A percentile compares a stretch with the other conserved stretches of the same genome.
Evolutionary conservation across 2,888 invertebrate genomes (phyloP).

Genomic region (Drymonia ruficornis): DNA sequence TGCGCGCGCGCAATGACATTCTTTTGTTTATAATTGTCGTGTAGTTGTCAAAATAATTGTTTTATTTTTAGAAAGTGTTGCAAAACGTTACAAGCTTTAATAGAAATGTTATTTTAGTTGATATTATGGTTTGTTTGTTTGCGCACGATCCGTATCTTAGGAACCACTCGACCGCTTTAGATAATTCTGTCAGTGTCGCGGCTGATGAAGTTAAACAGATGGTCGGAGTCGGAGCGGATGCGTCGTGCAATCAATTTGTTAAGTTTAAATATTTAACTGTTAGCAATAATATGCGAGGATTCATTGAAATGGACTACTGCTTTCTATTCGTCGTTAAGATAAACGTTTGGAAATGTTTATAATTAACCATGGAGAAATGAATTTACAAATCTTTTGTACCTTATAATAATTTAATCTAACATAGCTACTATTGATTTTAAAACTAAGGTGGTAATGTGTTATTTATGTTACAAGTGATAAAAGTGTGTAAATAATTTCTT

Average conservation of each 20-base stretch:
- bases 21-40: conserved; percentile 37
- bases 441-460: too few species aligned
- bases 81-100: neutral
- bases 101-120: conserved; percentile 8
- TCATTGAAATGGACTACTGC: neutral
- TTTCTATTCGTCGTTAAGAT: conserved; percentile 4
- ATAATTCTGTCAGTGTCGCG: conserved; percentile 24
- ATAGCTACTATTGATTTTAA: too few species aligned
- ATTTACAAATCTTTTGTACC: neutral
- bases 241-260: conserved; percentile 2
- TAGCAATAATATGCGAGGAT: conserved; percentile 1
- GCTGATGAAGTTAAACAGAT: conserved; percentile 27
- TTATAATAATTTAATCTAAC: too few species aligned
- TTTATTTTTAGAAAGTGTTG: conserved; percentile 10
- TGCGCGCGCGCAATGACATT: conserved; percentile 31
- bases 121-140: conserved; percentile 10
- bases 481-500: neutral
- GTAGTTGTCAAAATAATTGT: conserved; percentile 46
- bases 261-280: conserved; percentile 2
- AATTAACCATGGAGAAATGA: neutral
- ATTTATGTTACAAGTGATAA: too few species aligned
- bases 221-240: conserved; percentile 8
- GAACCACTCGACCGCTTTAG: conserved; percentile 20
- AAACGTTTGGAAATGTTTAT: neutral
- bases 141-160: conserved; percentile 12